A percentile compares a stretch with the other conserved stretches of the same genome.
Conservation (phyloP, 2,113 vertebrate species). For the Prinia subflava region DNA sequence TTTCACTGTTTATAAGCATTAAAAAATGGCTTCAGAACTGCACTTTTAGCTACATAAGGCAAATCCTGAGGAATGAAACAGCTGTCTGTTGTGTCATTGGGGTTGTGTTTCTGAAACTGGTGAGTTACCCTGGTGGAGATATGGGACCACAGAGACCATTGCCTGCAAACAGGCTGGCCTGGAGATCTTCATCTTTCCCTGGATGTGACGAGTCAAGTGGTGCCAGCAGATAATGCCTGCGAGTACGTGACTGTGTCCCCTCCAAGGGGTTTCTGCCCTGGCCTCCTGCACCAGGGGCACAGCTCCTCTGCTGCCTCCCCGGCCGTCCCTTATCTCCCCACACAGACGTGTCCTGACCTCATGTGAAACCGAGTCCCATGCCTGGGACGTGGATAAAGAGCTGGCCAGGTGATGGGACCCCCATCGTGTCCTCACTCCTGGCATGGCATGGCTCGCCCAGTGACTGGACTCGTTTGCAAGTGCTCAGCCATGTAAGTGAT, state of each 20-base stretch:
- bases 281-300: neutral
- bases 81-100: neutral
- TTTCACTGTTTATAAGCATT: neutral
- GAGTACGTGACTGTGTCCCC: neutral
- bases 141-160: neutral
- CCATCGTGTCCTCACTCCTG: rapidly evolving
- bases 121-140: neutral
- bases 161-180: neutral
- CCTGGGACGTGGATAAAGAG: neutral
- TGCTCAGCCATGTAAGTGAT: neutral
- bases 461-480: neutral
- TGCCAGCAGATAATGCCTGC: neutral
- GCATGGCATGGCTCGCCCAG: rapidly evolving
- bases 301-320: rapidly evolving
- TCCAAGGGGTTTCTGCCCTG: neutral
- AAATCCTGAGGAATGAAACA: neutral
- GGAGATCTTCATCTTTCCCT: neutral
- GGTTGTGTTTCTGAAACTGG: neutral
- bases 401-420: neutral
- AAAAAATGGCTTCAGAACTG: neutral
- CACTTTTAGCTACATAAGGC: neutral
- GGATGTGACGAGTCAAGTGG: neutral
- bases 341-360: neutral
- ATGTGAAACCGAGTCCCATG: neutral
- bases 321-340: neutral